Conservation (phyloP, 2,888 invertebrate genomes). For the Tetranychus piercei region DNA sequence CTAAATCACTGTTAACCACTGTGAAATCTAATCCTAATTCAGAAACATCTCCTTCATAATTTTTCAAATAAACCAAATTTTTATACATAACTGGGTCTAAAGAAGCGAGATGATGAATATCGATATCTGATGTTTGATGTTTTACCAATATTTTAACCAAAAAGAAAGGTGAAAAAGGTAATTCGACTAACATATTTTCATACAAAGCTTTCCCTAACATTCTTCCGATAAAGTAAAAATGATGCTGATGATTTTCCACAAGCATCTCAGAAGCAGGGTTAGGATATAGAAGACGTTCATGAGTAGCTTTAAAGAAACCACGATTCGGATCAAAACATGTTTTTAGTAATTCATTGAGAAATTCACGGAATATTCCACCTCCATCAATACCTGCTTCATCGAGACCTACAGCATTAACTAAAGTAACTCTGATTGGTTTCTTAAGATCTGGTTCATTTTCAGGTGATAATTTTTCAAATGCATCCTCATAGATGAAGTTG, state of each 20-base stretch:
- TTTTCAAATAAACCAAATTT: constrained; percentile 67
- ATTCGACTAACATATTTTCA: constrained; percentile 78
- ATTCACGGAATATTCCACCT: constrained; percentile 88
- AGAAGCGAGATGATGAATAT: constrained; percentile 78
- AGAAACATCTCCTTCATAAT: constrained; percentile 63
- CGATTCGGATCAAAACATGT: constrained; percentile 90
- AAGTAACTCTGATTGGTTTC: constrained; percentile 46
- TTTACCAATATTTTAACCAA: constrained; percentile 66
- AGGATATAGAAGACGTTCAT: constrained; percentile 82
- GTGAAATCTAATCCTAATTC: constrained; percentile 77
- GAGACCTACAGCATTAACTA: constrained; percentile 71
- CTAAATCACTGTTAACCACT: constrained; percentile 67
- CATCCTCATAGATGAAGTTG: constrained; percentile 91
- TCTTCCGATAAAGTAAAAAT: constrained; percentile 83
- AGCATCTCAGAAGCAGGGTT: constrained; percentile 76
- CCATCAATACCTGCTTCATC: constrained; percentile 95
- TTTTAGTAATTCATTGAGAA: constrained; percentile 75
- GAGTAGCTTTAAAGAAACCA: constrained; percentile 71
- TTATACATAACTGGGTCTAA: constrained; percentile 74
- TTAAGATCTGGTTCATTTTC: constrained; percentile 50
- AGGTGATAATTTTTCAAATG: constrained; percentile 74
- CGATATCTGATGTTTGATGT: constrained; percentile 46
- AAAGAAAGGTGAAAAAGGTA: constrained; percentile 90
- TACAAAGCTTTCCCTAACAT: constrained; percentile 89
- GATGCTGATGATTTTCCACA: constrained; percentile 65